These are phyloP conservation scores for Harpagifer antarcticus DNA, from an alignment of 2,797 vertebrate genomes.

Conservation along the genomic window DNA sequence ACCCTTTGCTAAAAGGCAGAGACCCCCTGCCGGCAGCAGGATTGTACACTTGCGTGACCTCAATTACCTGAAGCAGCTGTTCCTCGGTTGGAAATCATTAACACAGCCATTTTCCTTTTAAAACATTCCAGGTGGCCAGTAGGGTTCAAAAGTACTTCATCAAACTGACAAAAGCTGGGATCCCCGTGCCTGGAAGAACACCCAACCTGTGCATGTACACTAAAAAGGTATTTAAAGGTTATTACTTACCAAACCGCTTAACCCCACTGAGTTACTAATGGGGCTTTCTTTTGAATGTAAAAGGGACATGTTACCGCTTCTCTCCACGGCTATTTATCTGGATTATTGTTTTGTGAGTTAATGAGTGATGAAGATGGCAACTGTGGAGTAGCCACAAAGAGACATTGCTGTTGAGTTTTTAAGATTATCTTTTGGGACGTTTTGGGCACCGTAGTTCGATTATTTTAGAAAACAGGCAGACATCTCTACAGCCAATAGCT, in stretches of 20 bases:
- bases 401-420: too few species aligned
- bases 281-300: background rate
- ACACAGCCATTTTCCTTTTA: constrained; percentile 46
- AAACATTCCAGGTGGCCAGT: constrained; percentile 92
- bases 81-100: constrained; percentile 51
- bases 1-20: constrained; percentile 18
- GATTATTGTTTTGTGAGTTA: too few species aligned
- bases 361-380: too few species aligned
- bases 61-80: constrained; percentile 41
- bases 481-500: too few species aligned
- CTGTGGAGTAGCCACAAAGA: too few species aligned
- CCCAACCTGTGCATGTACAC: constrained; percentile 99
- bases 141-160: constrained; percentile 99
- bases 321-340: too few species aligned
- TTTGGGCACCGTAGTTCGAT: too few species aligned
- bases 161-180: constrained; percentile 99
- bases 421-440: too few species aligned
- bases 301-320: too few species aligned
- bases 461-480: too few species aligned
- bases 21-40: constrained; percentile 7
- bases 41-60: constrained; percentile 31
- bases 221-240: constrained; percentile 91
- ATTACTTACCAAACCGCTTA: background rate
- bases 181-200: constrained; percentile 98
- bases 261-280: background rate